Base-by-base conservation (phyloP, 2,797 vertebrate species). In the Meriones psammophilus region DNA sequence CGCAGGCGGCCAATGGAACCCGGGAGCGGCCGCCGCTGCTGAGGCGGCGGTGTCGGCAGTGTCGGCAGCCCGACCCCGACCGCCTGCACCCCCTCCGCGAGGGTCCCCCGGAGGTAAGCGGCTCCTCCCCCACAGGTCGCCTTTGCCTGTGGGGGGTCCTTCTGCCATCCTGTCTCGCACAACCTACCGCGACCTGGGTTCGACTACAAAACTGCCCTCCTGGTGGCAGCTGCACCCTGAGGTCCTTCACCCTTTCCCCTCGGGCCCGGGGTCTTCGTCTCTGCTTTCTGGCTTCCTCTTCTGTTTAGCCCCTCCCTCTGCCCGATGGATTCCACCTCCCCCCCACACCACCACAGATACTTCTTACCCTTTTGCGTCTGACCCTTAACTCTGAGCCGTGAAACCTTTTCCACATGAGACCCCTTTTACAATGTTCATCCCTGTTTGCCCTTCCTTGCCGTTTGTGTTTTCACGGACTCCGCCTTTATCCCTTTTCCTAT, bases 11-110 rank as follows among this genome's bases (percentile, higher is more conserved):
- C 97, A 89, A 98, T 98, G 97, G 97, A 95, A 60, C 90, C 95
- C 98, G 97, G 85, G 97, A 96, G 20, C 87, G 98, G 94, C 96
- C 98, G 71, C 98, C 98, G 95, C 97, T 97, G 96, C 96, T 97
- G 97, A 97, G 95, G 97, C 97, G 93, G 96, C 95, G 90, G 74
- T 96, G 98, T 60, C 98, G 94, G 94, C 97, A 98, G 74, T 96
- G 98, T 60, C 98, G 94, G 94, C 97, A 98, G 94, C 97, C 98
- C 0, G 90, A 87, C 94, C 68, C 98, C 0, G 98, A 14, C 96
- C 86, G 93, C 96, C 96, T 85, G 64, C 85, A 77, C 86, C 92
- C 85, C 64, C 78, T 95, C 92, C 92, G 89, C 80, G 3, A 94
- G 95, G 74, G 79, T 85, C 93, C 79, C 95, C 96, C n/a, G 30